These are phyloP conservation scores for Brachycybe producta DNA, from an alignment of 2,888 invertebrate genomes.

Conservation along the genomic window DNA sequence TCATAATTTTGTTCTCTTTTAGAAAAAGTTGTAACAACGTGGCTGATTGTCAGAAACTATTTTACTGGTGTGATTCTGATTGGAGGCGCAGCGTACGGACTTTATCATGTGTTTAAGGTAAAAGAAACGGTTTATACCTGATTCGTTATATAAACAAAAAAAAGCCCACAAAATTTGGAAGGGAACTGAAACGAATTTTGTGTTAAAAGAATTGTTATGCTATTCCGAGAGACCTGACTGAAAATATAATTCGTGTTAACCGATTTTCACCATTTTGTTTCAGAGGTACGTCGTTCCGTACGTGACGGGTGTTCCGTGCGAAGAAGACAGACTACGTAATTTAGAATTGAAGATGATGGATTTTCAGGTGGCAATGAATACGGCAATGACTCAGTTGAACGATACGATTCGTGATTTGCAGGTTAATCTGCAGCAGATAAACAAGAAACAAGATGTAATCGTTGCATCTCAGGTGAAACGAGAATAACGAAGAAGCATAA, in stretches of 20 bases:
- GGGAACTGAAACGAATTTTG: too few relatives aligned
- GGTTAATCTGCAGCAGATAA: not conserved
- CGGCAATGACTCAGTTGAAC: not conserved
- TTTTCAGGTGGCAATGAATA: not conserved
- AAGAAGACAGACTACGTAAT: not conserved
- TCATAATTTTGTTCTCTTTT: too few relatives aligned
- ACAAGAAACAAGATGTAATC: constrained; percentile 7
- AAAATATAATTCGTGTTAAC: too few relatives aligned
- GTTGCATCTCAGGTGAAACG: not conserved
- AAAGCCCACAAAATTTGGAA: not conserved
- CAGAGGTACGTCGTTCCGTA: constrained; percentile 12
- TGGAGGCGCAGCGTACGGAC: constrained; percentile 2
- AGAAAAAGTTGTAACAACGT: too few relatives aligned
- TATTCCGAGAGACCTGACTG: too few relatives aligned
- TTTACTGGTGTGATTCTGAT: constrained; percentile 1
- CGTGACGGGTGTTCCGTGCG: constrained; percentile 4
- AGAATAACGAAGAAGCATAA: not conserved
- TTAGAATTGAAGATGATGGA: not conserved
- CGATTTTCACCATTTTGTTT: too few relatives aligned
- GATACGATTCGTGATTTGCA: constrained; percentile 4
- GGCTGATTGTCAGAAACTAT: too few relatives aligned
- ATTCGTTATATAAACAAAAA: not conserved
- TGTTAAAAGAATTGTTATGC: too few relatives aligned
- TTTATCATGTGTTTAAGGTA: constrained; percentile 11
- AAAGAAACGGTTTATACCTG: not conserved